A percentile compares a stretch with the other conserved stretches of the same genome.
phyloP scores from a whole-genome alignment of 2,888 invertebrate species.

The Stegophylla sp. region DNA sequence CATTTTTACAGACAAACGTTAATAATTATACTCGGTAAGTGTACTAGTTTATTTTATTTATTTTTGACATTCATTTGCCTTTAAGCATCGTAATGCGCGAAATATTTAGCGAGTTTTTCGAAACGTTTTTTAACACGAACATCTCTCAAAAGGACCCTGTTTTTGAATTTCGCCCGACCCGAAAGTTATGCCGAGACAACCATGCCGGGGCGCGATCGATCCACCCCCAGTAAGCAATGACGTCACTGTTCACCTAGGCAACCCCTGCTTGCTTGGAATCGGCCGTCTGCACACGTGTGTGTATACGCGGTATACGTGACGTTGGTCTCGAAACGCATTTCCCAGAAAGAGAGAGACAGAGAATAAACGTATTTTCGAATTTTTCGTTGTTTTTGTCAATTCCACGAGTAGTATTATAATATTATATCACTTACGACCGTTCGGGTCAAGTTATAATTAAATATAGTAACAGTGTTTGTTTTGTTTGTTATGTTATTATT shows the following conservation, averaged over 20 bases:
- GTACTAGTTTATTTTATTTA: too few species aligned
- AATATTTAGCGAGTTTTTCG: not conserved
- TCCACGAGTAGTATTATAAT: not conserved
- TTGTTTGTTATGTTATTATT: not conserved
- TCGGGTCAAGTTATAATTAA: not conserved
- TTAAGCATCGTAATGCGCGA: too few species aligned
- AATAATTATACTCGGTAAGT: too few species aligned
- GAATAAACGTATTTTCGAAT: not conserved
- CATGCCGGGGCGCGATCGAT: constrained; percentile 45
- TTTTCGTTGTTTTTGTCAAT: not conserved
- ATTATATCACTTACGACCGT: too few species aligned
- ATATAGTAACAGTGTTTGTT: too few species aligned
- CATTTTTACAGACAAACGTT: too few species aligned
- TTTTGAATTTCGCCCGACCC: constrained; percentile 11
- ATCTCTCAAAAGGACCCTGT: not conserved
- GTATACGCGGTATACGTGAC: not conserved
- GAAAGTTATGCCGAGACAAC: constrained; percentile 12
- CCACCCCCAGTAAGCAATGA: constrained; percentile 41
- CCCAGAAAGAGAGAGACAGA: not conserved
- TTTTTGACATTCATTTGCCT: too few species aligned
- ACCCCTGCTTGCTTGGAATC: constrained; percentile 46
- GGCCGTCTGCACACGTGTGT: constrained; percentile 17
- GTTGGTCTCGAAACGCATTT: constrained; percentile 12
- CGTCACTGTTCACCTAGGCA: constrained; percentile 59
- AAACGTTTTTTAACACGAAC: not conserved